phyloP scores from a whole-genome alignment of 2,797 vertebrate genomes.

The Eulemur coronatus region DNA sequence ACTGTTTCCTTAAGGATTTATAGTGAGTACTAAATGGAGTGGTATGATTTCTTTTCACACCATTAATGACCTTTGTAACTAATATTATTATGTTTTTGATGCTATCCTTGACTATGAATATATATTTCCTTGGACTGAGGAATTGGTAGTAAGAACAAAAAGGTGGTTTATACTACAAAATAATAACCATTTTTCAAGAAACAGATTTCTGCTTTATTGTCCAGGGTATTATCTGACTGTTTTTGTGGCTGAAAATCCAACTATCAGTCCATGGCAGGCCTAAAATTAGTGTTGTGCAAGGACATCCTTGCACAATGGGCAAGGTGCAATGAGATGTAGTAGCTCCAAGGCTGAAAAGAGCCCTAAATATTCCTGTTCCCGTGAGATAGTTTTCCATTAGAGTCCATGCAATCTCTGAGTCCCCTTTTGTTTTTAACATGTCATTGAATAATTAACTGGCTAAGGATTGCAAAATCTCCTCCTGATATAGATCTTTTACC shows the following conservation, averaged over 20 bases:
- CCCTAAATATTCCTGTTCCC: background rate
- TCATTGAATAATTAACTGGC: background rate
- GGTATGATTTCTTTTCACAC: background rate
- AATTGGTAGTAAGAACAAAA: background rate
- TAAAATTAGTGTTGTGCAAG: background rate
- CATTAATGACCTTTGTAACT: background rate
- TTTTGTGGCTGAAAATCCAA: background rate
- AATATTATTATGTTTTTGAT: background rate
- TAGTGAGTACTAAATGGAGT: background rate
- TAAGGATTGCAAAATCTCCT: background rate
- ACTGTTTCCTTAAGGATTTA: background rate
- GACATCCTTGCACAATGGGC: background rate
- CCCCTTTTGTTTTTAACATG: background rate
- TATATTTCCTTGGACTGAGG: background rate
- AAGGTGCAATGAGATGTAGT: background rate
- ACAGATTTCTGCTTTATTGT: background rate
- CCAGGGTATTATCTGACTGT: background rate
- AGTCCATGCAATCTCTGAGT: background rate
- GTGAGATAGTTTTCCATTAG: background rate
- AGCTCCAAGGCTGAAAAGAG: background rate
- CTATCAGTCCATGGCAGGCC: background rate
- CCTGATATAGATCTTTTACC: background rate
- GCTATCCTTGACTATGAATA: background rate
- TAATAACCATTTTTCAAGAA: background rate
- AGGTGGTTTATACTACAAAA: background rate